Percentiles rank a stretch among this genome's conserved stretches.
phyloP scores from a whole-genome alignment of 2,888 invertebrate species.

The Apoda limacodes region DNA sequence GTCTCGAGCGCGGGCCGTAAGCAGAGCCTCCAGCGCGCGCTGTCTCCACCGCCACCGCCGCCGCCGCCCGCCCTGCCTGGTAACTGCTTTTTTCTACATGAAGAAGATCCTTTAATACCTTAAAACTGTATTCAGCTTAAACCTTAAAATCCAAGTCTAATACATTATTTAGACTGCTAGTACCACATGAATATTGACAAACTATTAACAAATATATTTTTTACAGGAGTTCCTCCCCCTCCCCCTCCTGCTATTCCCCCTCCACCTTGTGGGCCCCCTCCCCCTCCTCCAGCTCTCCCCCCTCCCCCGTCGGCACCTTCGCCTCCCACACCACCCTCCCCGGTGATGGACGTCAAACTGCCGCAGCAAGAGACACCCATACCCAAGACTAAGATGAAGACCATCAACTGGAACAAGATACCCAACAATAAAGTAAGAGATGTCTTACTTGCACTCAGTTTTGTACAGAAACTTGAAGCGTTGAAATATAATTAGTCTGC shows the following conservation, averaged over 20 bases:
- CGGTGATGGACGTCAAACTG: conserved; percentile 65
- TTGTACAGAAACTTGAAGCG: not conserved
- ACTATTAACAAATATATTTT: not conserved
- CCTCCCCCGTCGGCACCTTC: conserved; percentile 43
- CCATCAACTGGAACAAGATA: conserved; percentile 98
- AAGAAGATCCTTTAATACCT: conserved; percentile 5
- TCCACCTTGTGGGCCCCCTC: conserved; percentile 43
- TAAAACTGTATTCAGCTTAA: not conserved
- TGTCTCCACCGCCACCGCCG: conserved; percentile 65
- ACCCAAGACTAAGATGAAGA: conserved; percentile 97
- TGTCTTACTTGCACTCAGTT: conserved; percentile 1
- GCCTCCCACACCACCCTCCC: conserved; percentile 47
- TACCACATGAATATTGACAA: too few species aligned
- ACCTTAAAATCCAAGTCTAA: too few species aligned
- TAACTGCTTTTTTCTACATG: conserved; percentile 14
- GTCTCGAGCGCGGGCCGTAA: conserved; percentile 72
- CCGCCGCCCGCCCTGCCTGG: conserved; percentile 47
- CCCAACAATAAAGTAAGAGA: conserved; percentile 84
- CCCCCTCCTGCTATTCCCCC: conserved; percentile 42
- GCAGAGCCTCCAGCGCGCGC: conserved; percentile 64
- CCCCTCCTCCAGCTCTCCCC: conserved; percentile 38
- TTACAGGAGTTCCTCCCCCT: conserved; percentile 33
- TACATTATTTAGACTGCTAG: too few species aligned
- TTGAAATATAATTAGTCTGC: not conserved
- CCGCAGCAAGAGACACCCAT: conserved; percentile 93